Base-by-base conservation (phyloP, 2,888 invertebrate species). In the Mimumesa dahlbomi region DNA sequence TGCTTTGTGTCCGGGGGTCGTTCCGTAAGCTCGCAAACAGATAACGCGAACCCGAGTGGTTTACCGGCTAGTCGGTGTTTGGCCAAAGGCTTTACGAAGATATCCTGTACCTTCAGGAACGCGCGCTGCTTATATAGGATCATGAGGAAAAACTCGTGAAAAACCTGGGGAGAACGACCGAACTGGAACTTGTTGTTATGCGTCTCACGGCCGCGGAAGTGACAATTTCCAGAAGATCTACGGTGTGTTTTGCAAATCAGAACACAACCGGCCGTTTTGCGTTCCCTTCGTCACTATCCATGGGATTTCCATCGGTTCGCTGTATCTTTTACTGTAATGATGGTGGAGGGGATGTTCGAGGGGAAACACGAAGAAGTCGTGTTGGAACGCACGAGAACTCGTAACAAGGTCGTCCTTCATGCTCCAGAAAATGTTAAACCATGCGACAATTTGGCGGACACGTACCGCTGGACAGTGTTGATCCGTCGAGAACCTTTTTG, bases 1-100 rank as follows among this genome's bases (percentile, higher is more conserved):
- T 16, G 38, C 53, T 53, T 56, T 63, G 43, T 70, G 49, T 68
- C 46, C n/a, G 42, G 36, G 54, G 43, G 49, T 3, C 29, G 25
- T 46, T 14, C 36, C 50, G 58, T 58, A 43, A 45, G 77, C 62
- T 70, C 49, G 56, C 82, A 84, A 85, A 84, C 83, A 85, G 85
- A 85, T 85, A 85, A 84, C 79, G 72, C 68, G 49, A 46, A n/a
- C 53, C 74, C 67, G 71, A 73, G 77, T 80, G 81, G 81, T 84
- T 83, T 85, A 79, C 73, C 77, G 66, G 63, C 79, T 79, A 75
- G 81, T 76, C 69, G n/a, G 58, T 85, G 78, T 85, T 84, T 85
- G 83, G 59, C 65, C 77, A 82, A 73, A 61, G 77, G 85, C 80
- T 85, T n/a, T 82, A 84, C 63, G 36, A 50, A 81, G 78, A 83